Conservation (phyloP, 2,888 invertebrate species). For the Limnephilus rhombicus region DNA sequence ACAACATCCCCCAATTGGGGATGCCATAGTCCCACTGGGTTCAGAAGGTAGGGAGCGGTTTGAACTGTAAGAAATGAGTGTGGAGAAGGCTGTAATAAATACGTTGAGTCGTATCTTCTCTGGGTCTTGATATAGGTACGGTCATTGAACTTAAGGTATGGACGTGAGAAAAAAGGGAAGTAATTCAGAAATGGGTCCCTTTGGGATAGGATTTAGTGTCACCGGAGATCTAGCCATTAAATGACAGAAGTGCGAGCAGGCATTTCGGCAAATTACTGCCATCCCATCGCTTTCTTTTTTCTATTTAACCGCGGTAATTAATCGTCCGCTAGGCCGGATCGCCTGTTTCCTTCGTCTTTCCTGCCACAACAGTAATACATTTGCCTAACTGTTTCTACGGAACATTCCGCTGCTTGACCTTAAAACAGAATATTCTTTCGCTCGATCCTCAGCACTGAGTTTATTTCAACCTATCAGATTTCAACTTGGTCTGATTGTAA, state of each 20-base stretch:
- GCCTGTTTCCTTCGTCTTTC: not conserved
- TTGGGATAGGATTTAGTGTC: not conserved
- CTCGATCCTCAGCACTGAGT: not conserved
- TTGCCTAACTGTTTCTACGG: conserved; percentile 3
- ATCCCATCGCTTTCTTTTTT: conserved; percentile 22
- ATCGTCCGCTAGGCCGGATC: not conserved
- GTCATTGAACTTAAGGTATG: not conserved
- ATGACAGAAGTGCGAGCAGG: not conserved
- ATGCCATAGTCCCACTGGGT: too few species aligned
- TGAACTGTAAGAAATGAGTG: too few species aligned
- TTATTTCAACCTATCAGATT: not conserved
- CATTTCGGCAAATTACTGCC: not conserved
- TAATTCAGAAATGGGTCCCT: not conserved
- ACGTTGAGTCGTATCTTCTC: not conserved
- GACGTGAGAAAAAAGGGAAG: not conserved
- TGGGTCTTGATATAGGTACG: not conserved
- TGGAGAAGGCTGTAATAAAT: too few species aligned
- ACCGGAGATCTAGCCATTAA: not conserved
- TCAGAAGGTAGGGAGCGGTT: too few species aligned
- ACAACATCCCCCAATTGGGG: too few species aligned
- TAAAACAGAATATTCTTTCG: conserved; percentile 2
- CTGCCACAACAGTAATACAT: not conserved
- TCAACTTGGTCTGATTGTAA: not conserved
- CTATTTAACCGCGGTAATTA: not conserved
- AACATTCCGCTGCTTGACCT: conserved; percentile 32